Base-by-base conservation (phyloP, 2,888 invertebrate species). In the Erebia palarica region DNA sequence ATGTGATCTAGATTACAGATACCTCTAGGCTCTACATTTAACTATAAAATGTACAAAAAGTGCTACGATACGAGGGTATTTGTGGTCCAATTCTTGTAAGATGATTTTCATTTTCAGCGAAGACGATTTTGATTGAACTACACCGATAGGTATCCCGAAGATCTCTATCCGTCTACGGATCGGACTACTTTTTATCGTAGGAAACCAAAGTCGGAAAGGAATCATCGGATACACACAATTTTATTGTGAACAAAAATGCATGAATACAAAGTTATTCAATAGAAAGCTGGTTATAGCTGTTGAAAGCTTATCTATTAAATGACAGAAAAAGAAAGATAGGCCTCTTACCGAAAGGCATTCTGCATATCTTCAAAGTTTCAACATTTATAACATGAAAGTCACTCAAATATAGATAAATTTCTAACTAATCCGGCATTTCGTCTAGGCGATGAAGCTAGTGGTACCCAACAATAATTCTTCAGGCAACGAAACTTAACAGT, bases 291-390 rank as follows among this genome's bases (percentile, higher is more conserved):
- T 63, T 49, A 36, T 7, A 9, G 9, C 11, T 21, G 59, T 44
- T 61, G 14, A 63, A 9, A 49, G 47, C 14, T 63, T 61, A 47
- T 61, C 47, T 49, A 8, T 49, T 10, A 63, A 63, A 63, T 63
- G 47, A 21, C 47, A 49, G 18, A 44, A 10, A 47, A 49, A 63
- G 18, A 21, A 47, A 63, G 13, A 63, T 18, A 47, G 47, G 63
- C 47, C 63, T 63, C 14, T 63, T 49, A 63, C 63, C 49, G 21
- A 49, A 44, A 47, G 18, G 21, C 49, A 9, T 47, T 13, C 49
- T 63, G 49, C 18, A 63, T 63, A 63, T 49, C 14, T 63, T 14
- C 14, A 47, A 47, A 63, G 10, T 21, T 63, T 47, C 14, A 63
- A 63, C 21, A 49, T 63, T 18, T 21, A 47, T 63, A 47, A 63